A percentile compares a stretch with the other conserved stretches of the same genome.
These are phyloP conservation scores for Bombycilla garrulus DNA, from an alignment of 2,113 vertebrate genomes.

Conservation along the genomic window DNA sequence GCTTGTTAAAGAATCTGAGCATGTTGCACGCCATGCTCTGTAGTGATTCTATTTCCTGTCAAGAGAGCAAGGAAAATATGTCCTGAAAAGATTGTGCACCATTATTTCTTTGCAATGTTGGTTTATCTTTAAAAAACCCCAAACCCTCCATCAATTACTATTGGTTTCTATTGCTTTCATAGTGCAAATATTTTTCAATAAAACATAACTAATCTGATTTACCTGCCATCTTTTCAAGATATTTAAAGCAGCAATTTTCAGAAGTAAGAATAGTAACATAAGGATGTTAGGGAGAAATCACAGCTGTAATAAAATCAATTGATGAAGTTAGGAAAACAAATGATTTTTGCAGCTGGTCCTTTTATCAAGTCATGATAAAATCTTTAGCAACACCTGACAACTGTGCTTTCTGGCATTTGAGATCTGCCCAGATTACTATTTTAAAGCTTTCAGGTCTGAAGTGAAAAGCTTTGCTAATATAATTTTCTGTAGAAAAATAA, in stretches of 20 bases:
- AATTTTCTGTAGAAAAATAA: background rate
- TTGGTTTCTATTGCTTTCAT: background rate
- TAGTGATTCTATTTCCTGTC: slow-evolving; percentile 50
- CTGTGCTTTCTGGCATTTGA: background rate
- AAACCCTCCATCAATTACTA: background rate
- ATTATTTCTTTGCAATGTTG: background rate
- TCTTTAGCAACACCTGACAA: background rate
- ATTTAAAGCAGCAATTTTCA: background rate
- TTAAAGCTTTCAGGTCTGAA: background rate
- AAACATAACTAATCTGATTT: background rate
- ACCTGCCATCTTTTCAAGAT: background rate
- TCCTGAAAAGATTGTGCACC: background rate
- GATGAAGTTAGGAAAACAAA: background rate
- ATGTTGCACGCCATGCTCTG: slow-evolving; percentile 47
- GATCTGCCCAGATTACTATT: background rate
- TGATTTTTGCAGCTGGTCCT: background rate
- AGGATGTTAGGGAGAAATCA: background rate
- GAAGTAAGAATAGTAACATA: background rate
- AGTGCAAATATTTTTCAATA: background rate
- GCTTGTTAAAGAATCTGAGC: slow-evolving; percentile 15
- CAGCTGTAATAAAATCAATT: background rate
- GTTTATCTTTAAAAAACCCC: background rate
- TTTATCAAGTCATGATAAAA: background rate
- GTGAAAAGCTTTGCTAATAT: background rate
- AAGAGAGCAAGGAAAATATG: background rate